These are phyloP conservation scores for cattle (Bos taurus) DNA, from an alignment of 2,113 vertebrate genomes.

Conservation along the genomic window DNA sequence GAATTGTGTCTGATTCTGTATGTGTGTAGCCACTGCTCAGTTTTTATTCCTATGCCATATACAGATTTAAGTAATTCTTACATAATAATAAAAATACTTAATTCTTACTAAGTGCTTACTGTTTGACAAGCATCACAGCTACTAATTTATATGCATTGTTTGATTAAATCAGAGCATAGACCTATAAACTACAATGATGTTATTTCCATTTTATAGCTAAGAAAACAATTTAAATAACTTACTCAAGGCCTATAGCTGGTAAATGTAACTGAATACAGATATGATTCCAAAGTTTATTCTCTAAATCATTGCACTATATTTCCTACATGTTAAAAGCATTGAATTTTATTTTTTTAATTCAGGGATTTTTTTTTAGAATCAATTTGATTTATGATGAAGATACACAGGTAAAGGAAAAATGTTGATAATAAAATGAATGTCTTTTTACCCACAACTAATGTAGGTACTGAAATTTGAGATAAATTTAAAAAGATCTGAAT, in stretches of 20 bases:
- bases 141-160: background rate
- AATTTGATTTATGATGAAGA: background rate
- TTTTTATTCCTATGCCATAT: background rate
- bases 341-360: background rate
- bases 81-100: background rate
- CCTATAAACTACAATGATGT: background rate
- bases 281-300: background rate
- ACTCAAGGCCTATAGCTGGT: background rate
- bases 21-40: background rate
- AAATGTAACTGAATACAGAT: background rate
- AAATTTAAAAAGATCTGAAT: background rate
- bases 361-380: background rate
- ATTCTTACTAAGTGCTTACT: background rate
- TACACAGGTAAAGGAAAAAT: background rate
- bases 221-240: background rate
- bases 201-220: background rate
- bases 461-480: background rate
- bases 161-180: conserved; percentile 20
- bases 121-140: background rate
- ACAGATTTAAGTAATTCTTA: background rate
- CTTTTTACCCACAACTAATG: background rate
- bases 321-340: background rate
- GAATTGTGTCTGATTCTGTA: background rate
- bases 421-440: background rate
- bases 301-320: background rate